These are phyloP conservation scores for Leucosticte australis DNA, from an alignment of 2,113 vertebrate species.

Conservation along the genomic window DNA sequence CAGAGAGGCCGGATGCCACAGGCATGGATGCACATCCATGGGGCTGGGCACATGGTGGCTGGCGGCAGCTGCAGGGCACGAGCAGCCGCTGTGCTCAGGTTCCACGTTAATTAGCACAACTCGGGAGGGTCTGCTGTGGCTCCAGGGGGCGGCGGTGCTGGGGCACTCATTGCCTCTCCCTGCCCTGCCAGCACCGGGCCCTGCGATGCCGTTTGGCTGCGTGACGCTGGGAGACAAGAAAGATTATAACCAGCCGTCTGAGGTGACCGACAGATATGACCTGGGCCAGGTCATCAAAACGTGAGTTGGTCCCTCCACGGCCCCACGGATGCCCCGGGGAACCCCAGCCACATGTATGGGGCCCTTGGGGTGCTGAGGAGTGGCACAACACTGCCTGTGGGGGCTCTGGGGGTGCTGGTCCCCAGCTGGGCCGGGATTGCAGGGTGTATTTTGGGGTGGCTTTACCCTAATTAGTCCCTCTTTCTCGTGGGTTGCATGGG, in stretches of 20 bases:
- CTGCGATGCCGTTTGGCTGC: constrained; percentile 98
- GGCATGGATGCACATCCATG: neutral
- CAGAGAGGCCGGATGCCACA: neutral
- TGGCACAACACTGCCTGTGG: accelerated
- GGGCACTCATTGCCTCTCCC: constrained; percentile 9
- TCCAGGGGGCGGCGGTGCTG: neutral
- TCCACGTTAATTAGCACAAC: neutral
- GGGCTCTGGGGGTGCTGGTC: neutral
- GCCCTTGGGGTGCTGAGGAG: neutral
- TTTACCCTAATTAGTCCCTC: neutral
- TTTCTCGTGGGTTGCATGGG: neutral
- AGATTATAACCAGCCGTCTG: constrained; percentile 95
- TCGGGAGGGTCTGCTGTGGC: neutral
- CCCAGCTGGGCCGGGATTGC: neutral
- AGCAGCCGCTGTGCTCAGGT: neutral
- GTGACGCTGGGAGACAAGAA: constrained; percentile 96
- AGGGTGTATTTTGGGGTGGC: neutral
- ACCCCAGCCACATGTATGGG: neutral
- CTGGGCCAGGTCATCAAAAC: constrained; percentile 97
- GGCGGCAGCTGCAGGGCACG: neutral
- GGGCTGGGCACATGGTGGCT: neutral
- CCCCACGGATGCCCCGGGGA: neutral
- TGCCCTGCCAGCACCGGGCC: constrained; percentile 75
- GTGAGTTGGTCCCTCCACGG: constrained; percentile 76
- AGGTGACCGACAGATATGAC: constrained; percentile 98